Conservation (phyloP, 1,140 invertebrate species). For the Araneus ventricosus region DNA sequence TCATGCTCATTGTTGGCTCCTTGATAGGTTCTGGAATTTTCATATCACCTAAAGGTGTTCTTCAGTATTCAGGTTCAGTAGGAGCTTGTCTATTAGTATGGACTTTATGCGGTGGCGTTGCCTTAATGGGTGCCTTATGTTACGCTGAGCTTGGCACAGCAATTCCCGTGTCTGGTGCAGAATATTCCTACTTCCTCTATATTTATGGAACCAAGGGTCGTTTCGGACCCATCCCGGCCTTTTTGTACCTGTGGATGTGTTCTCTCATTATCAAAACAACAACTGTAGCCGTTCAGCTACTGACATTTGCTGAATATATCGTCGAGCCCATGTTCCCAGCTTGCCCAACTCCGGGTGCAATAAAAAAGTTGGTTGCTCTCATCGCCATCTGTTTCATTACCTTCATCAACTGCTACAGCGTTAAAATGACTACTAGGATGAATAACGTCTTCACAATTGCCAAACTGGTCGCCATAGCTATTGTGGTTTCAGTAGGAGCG, state of each 20-base stretch:
- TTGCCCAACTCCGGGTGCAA: conserved; percentile 84
- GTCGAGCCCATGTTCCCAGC: conserved; percentile 89
- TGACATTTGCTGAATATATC: conserved; percentile 90
- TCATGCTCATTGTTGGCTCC: conserved; percentile 89
- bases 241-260: conserved; percentile 89
- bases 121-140: conserved; percentile 83
- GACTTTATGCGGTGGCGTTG: conserved; percentile 89
- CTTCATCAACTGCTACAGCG: conserved; percentile 92
- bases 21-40: conserved; percentile 97
- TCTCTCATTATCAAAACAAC: conserved; percentile 90
- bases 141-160: conserved; percentile 88
- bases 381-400: conserved; percentile 85
- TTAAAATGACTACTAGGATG: conserved; percentile 91
- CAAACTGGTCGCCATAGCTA: conserved; percentile 90
- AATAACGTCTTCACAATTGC: conserved; percentile 93
- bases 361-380: conserved; percentile 86
- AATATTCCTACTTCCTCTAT: conserved; percentile 86
- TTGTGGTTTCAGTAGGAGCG: conserved; percentile 91
- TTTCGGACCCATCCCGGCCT: conserved; percentile 88
- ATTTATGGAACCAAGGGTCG: conserved; percentile 79
- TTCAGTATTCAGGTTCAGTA: conserved; percentile 89
- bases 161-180: conserved; percentile 88
- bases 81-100: conserved; percentile 91
- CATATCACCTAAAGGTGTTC: conserved; percentile 90
- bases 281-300: conserved; percentile 81